Evolutionary conservation across 1,140 invertebrate species (phyloP), one percentile per base, ranked within the genome.

Genomic region (Aleiodes sp.): DNA sequence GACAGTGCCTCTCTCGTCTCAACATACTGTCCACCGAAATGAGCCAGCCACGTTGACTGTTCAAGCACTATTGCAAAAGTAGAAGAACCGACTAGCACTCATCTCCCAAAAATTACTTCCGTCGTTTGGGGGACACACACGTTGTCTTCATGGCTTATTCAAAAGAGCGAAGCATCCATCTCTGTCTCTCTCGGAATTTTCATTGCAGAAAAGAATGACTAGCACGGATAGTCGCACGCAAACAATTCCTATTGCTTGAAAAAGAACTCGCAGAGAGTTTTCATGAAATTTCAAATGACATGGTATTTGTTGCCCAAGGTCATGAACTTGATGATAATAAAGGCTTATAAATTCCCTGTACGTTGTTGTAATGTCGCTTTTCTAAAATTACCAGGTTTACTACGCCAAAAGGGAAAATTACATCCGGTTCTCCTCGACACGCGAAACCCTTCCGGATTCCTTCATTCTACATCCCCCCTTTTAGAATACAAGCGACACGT

Each of bases 71-170:
- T 84, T 81, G 76, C 80, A 82, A 81, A 61, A 63, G 33, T 63
- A 7, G 33, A 70, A 74, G 63, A 71, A 73, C 71, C 61, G 70
- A 46, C 68, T 56, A 74, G 65, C 77, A 78, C 80, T 86, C 83
- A 82, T 85, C 84, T 85, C 80, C 26, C 28, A 83, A 81, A 84
- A 86, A 86, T 85, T 86, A 85, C 84, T 83, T 86, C 84, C 83
- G 82, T 76, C 76, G 72, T 59, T 9, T 12, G 37, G 61, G n/a
- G n/a, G n/a, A n/a, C n/a, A 68, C 41, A 59, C 14, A 10, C 65
- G 63, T 70, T 63, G 29, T 62, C 28, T 16, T 70, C 52, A 64
- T 37, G 75, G 43, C 46, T 26, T 52, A 24, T 52, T 52, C 46
- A 52, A 52, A 52, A 21, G 19, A 52, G 46, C n/a, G n/a, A n/a